These are phyloP conservation scores for Bradypus variegatus DNA, from an alignment of 2,797 vertebrate genomes.

Conservation along the genomic window DNA sequence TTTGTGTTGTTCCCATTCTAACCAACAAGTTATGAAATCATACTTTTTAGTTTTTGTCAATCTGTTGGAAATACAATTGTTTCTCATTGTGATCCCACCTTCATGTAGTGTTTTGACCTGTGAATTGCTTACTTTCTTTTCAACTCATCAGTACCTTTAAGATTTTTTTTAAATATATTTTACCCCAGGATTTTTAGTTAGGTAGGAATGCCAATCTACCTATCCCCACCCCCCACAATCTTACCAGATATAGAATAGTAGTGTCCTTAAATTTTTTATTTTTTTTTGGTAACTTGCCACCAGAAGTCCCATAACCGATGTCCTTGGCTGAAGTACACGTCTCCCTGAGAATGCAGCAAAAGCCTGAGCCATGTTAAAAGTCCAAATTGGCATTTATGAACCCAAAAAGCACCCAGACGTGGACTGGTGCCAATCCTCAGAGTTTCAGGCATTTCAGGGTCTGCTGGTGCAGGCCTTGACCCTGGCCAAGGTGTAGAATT, in stretches of 20 bases:
- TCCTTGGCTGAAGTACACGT: not conserved
- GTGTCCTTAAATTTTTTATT: not conserved
- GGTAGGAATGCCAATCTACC: not conserved
- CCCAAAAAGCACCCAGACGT: not conserved
- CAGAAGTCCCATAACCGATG: not conserved
- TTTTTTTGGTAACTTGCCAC: not conserved
- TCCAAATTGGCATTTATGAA: not conserved
- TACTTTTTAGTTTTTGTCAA: not conserved
- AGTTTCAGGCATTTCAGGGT: not conserved
- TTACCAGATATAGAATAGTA: not conserved
- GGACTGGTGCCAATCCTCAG: not conserved
- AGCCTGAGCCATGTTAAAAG: not conserved
- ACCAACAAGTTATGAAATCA: not conserved
- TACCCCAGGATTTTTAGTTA: not conserved
- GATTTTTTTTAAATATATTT: not conserved
- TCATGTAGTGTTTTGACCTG: not conserved
- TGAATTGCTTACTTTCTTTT: not conserved
- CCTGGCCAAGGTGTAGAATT: not conserved
- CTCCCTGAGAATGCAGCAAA: not conserved
- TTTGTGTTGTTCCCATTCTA: not conserved
- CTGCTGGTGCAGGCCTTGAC: not conserved
- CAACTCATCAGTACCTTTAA: not conserved
- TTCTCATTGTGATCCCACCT: not conserved
- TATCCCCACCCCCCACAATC: not conserved
- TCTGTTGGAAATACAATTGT: not conserved